Base-by-base conservation (phyloP, 2,888 invertebrate species). In the Drosophila parthenogenetica region DNA sequence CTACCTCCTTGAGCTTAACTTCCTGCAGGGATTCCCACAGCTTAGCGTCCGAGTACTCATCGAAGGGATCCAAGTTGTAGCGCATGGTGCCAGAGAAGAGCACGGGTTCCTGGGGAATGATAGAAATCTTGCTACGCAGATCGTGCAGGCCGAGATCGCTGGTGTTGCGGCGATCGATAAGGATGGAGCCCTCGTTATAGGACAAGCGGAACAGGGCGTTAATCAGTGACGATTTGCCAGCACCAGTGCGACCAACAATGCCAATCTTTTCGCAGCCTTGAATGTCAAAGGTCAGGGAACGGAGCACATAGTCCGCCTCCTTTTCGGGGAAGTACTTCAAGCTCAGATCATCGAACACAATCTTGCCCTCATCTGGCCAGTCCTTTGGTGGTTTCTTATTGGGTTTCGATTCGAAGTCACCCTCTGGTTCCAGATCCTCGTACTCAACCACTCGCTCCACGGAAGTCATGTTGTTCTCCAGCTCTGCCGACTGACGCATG, bases 401-500 rank as follows among this genome's bases (percentile, higher is more conserved):
- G n/a, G 93, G 91, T 3, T 95, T 95, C 0, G 94, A 94, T 14
- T 96, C 95, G 29, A 97, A 93, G 50, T 94, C 94, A 0, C 91
- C 92, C 92, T 93, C 92, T 0, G 92, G 81, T 58, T 92, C 90
- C 46, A 92, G 84, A 50, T 87, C 75, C 46, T 94, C 94, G 90
- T 96, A 97, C 85, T 96, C 96, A 72, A 95, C 92, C 67, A 94
- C 94, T 78, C 94, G 94, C 92, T 99, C 98, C 0, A 98, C 98
- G 5, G 97, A 96, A 3, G 96, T 97, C 97, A 97, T 97, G 77
- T 95, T 96, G 89, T 97, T 97, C 90, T 95, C 96, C 8, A 97
- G 91, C 91, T 98, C 98, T 0, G 98, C 97, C 80, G 97, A 97
- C 91, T 98, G 98, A 10, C 98, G 93, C 95, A 98, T 97, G 25